These are phyloP conservation scores for Egretta garzetta DNA, from an alignment of 2,113 vertebrate species.

Conservation along the genomic window DNA sequence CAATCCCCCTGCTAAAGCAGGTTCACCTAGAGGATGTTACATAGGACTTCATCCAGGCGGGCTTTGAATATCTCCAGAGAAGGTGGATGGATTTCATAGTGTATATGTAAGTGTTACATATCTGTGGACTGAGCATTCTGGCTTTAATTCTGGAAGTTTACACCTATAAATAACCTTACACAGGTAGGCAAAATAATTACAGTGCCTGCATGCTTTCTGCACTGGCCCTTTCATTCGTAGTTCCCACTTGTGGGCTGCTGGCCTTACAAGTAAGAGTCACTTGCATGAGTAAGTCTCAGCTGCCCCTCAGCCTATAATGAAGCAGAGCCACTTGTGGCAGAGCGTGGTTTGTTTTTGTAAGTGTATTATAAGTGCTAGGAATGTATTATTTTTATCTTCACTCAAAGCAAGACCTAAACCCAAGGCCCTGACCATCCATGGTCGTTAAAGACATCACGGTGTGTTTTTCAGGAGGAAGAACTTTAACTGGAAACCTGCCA, in stretches of 20 bases:
- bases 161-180: background rate
- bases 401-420: background rate
- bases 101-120: background rate
- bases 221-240: background rate
- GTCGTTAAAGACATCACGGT: background rate
- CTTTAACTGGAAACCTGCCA: background rate
- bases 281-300: background rate
- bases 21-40: too few species aligned
- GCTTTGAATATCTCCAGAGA: too few species aligned
- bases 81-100: background rate
- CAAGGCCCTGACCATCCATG: background rate
- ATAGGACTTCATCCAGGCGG: too few species aligned
- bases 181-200: background rate
- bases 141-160: background rate
- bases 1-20: too few species aligned
- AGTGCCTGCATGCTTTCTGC: background rate
- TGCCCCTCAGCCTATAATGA: background rate
- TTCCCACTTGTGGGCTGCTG: background rate
- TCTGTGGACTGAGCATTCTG: background rate
- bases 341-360: background rate
- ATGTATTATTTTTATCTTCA: constrained; percentile 2
- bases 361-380: background rate
- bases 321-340: background rate
- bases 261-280: background rate
- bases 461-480: background rate